Conservation (phyloP, 2,888 invertebrate genomes). For the Diaphora mendica region DNA sequence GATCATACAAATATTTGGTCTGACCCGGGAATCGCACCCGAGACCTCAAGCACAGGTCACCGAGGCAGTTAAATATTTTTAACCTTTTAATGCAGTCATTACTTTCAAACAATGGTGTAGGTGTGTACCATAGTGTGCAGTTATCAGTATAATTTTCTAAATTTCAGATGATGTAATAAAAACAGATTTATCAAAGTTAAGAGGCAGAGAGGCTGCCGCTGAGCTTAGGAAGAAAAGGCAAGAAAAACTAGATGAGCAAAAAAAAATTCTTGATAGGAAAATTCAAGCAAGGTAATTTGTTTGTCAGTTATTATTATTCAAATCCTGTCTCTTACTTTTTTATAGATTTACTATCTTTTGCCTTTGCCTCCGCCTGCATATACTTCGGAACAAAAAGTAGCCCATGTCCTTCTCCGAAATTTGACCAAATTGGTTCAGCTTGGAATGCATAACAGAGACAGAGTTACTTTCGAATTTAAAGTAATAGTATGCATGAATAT, state of each 20-base stretch:
- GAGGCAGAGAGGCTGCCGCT: slow-evolving; percentile 75
- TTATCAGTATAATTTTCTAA: neutral
- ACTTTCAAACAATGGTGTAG: neutral
- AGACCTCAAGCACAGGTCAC: no score
- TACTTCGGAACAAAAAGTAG: no score
- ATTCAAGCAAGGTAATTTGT: slow-evolving; percentile 72
- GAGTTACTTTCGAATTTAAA: no score
- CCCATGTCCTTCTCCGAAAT: no score
- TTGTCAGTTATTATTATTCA: neutral
- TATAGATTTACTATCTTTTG: neutral
- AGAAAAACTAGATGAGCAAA: slow-evolving; percentile 74
- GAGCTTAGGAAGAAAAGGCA: slow-evolving; percentile 72
- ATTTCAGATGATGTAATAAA: slow-evolving; percentile 57
- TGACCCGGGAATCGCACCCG: no score
- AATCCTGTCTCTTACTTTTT: no score
- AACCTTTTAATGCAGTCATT: neutral
- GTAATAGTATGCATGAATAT: no score
- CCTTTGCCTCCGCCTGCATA: no score
- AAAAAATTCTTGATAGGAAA: slow-evolving; percentile 76
- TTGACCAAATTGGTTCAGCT: no score
- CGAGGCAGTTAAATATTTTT: neutral
- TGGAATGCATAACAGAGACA: no score
- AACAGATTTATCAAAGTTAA: slow-evolving; percentile 70
- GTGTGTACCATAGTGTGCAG: neutral
- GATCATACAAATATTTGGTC: no score